Conservation (phyloP, 2,888 invertebrate species). For the Lymantria dispar region DNA sequence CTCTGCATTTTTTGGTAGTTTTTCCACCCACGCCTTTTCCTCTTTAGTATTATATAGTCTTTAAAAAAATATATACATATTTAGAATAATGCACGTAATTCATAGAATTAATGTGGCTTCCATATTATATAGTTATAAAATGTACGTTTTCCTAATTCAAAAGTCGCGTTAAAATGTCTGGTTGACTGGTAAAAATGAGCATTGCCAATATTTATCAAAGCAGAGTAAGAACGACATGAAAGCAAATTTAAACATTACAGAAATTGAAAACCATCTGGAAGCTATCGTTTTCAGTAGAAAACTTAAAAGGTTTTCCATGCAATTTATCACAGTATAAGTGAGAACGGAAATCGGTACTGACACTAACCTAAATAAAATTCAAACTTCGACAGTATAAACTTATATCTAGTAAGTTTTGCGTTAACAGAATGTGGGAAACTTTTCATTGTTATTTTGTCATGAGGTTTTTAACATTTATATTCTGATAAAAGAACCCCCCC, state of each 20-base stretch:
- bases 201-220: neutral
- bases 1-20: too few species aligned
- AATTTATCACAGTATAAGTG: constrained; percentile 18
- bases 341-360: constrained; percentile 12
- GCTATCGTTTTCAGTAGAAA: constrained; percentile 14
- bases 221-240: neutral
- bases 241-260: neutral
- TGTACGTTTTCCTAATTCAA: too few species aligned
- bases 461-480: too few species aligned
- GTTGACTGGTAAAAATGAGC: too few species aligned
- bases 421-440: constrained; percentile 1
- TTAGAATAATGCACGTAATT: too few species aligned
- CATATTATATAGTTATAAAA: too few species aligned
- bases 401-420: neutral
- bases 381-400: constrained; percentile 3
- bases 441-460: neutral
- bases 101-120: too few species aligned
- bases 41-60: too few species aligned
- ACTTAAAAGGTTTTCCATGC: constrained; percentile 20
- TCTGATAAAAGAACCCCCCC: too few species aligned
- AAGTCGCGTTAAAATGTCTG: too few species aligned
- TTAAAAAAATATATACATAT: too few species aligned
- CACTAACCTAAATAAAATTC: constrained; percentile 12
- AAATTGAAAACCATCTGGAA: constrained; percentile 14
- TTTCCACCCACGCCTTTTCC: too few species aligned